Conservation (phyloP, 2,797 vertebrate genomes). For the Chrysocyon brachyurus region DNA sequence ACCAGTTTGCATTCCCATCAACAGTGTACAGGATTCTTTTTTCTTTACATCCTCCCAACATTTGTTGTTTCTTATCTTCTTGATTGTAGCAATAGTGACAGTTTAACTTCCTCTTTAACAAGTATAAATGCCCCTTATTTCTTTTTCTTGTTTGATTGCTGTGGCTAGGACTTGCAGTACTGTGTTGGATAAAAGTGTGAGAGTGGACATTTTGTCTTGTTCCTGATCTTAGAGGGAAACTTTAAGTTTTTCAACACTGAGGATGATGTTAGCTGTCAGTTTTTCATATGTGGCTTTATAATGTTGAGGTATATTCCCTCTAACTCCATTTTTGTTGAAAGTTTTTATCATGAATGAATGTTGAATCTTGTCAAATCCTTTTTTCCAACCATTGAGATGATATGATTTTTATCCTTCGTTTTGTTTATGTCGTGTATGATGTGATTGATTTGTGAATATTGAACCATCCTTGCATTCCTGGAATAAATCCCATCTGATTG, state of each 20-base stretch:
- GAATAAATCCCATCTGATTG: not conserved
- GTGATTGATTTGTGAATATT: not conserved
- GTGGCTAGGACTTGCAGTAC: not conserved
- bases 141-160: not conserved
- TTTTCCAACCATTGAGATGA: not conserved
- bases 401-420: not conserved
- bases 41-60: not conserved
- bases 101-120: not conserved
- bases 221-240: not conserved
- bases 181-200: not conserved
- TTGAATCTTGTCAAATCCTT: not conserved
- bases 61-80: not conserved
- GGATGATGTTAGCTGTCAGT: not conserved
- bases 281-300: not conserved
- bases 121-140: not conserved
- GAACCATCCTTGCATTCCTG: not conserved
- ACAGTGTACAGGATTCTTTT: not conserved
- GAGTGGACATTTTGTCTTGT: not conserved
- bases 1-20: not conserved
- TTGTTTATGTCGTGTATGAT: not conserved
- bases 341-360: not conserved
- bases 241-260: not conserved
- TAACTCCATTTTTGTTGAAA: not conserved
- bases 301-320: not conserved
- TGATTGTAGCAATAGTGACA: not conserved